phyloP scores from a whole-genome alignment of 2,888 invertebrate genomes.

The Drosophila birchii region DNA sequence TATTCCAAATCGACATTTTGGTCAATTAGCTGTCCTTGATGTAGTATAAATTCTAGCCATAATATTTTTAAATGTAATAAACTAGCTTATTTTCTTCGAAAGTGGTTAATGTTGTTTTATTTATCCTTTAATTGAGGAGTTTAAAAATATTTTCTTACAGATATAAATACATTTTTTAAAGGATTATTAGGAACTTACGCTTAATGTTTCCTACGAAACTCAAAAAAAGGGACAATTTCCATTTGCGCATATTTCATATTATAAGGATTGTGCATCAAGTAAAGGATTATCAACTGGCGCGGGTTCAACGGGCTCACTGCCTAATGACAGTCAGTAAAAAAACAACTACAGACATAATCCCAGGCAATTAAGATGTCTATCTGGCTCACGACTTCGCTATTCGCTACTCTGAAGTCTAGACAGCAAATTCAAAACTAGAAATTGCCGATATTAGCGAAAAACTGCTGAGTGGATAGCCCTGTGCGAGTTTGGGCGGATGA shows the following conservation, averaged over 20 bases:
- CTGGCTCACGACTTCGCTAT: conserved; percentile 56
- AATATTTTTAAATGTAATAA: conserved; percentile 51
- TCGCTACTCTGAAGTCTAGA: conserved; percentile 60
- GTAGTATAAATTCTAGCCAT: conserved; percentile 49
- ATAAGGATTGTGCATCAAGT: background rate
- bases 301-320: conserved; percentile 16
- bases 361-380: conserved; percentile 73
- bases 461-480: conserved; percentile 2
- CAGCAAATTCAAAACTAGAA: conserved; percentile 32
- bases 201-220: too few relatives aligned
- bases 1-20: conserved; percentile 54
- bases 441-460: conserved; percentile 22
- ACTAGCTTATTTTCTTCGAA: conserved; percentile 32
- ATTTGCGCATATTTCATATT: background rate
- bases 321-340: conserved; percentile 18
- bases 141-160: too few relatives aligned
- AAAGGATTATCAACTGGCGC: conserved; percentile 4
- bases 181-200: too few relatives aligned
- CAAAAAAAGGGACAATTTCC: background rate
- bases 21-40: conserved; percentile 53
- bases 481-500: background rate
- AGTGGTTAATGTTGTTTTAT: background rate
- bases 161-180: too few relatives aligned
- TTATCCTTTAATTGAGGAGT: background rate
- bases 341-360: conserved; percentile 55